Conservation (phyloP, 2,797 vertebrate genomes). For the Phataginus tetradactyla region DNA sequence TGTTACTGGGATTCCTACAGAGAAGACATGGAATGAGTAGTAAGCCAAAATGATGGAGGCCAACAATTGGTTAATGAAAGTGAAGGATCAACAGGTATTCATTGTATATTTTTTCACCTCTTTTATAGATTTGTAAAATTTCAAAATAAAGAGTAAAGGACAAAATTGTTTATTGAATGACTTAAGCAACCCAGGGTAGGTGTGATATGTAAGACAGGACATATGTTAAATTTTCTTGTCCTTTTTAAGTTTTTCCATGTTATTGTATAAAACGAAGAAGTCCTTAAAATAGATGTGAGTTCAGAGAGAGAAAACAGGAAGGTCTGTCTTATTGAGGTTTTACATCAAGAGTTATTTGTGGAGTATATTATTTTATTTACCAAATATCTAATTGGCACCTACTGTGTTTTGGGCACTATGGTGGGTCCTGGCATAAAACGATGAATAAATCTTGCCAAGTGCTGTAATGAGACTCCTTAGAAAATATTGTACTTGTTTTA, state of each 20-base stretch:
- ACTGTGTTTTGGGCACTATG: neutral
- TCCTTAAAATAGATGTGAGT: neutral
- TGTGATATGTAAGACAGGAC: neutral
- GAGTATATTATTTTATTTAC: neutral
- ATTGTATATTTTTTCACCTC: neutral
- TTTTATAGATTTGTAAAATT: neutral
- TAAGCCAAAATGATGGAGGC: neutral
- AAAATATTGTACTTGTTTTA: neutral
- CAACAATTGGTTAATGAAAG: neutral
- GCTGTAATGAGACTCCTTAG: neutral
- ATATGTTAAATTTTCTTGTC: neutral
- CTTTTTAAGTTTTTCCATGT: neutral
- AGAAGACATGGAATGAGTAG: neutral
- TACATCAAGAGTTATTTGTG: neutral
- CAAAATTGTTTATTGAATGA: neutral
- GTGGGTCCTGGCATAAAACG: neutral
- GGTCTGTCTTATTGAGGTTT: neutral
- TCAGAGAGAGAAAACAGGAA: slow-evolving; percentile 1
- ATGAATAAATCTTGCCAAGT: neutral
- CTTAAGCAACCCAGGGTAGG: neutral
- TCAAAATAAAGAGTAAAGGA: neutral
- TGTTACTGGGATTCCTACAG: neutral
- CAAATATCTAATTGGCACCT: neutral
- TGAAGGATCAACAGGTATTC: neutral
- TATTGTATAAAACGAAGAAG: neutral